Evolutionary conservation across 2,113 vertebrate species (phyloP).

Genomic region (Thryonomys swinderianus): DNA sequence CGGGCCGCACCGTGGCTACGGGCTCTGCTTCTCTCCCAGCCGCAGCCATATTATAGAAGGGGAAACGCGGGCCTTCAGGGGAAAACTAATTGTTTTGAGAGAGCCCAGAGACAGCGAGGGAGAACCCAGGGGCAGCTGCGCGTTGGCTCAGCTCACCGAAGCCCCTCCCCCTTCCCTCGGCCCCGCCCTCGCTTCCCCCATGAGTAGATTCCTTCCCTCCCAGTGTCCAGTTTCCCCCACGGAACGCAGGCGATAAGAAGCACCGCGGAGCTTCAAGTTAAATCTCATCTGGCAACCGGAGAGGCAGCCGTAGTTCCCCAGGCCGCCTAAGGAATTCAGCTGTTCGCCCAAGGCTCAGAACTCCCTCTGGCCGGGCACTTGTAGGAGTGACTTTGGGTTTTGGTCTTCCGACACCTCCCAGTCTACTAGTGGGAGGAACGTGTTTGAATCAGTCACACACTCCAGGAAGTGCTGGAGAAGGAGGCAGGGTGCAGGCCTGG

Average conservation of each 20-base stretch:
- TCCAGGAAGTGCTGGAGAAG: background rate
- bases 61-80: background rate
- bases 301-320: background rate
- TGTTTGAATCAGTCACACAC: background rate
- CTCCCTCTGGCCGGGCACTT: no score
- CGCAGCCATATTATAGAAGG: background rate
- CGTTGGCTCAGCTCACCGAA: fast-evolving
- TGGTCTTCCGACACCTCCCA: background rate
- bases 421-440: fast-evolving
- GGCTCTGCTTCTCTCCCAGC: background rate
- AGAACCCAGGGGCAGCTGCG: fast-evolving
- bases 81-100: background rate
- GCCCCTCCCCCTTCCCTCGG: fast-evolving
- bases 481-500: background rate
- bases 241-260: background rate
- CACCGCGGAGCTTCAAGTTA: background rate
- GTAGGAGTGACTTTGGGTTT: fast-evolving
- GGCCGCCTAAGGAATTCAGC: background rate
- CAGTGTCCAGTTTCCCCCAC: fast-evolving
- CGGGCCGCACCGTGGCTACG: background rate
- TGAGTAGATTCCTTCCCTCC: fast-evolving
- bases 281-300: background rate
- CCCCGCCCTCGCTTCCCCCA: fast-evolving
- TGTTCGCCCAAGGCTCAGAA: fast-evolving
- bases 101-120: background rate